Base-by-base conservation (phyloP, 2,113 vertebrate species). In the Corythaixoides concolor region DNA sequence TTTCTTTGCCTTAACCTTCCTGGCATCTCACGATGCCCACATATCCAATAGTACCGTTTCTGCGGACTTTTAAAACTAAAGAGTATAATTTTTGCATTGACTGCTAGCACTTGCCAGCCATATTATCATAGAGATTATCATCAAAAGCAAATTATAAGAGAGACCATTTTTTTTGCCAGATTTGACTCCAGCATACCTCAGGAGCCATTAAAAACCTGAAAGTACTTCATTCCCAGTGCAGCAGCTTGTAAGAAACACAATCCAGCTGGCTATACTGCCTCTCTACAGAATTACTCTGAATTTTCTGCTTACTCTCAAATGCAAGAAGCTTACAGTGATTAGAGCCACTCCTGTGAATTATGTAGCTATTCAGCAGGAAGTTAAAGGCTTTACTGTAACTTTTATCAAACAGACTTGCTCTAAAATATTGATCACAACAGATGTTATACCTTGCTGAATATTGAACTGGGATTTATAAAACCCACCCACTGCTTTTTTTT, bases 401-500 rank as follows among this genome's bases (percentile, higher is more conserved):
- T 96, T 91, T 55, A 74, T 91, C 93, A 88, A 39, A 69, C 66
- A 88, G 67, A 58, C n/a, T 88, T 37, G 43, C 55, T 90, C 73
- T 95, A 63, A 93, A 88, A 80, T 91, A 96, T 88, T 86, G 90
- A 96, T 93, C 85, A 23, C 75, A 70, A 70, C 63, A 88, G 88
- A 76, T 94, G 93, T 63, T 83, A 52, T 6, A 83, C 85, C 85
- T 95, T 37, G 37, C 67, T 88, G 67, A 79, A 58, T 41, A 45
- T 18, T 30, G 28, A 89, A 45, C 18, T 24, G 81, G 88, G 82
- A 82, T 73, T 76, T 93, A 69, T 56, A 83, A 90, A 90, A 67
- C 41, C 24, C 75, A 53, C 66, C 30, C 77, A 23, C 56, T 20
- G 76, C 4, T 28, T 69, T 58, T 58, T 58, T 43, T 43, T 74